phyloP scores from a whole-genome alignment of 2,888 invertebrate genomes.

The Eledone cirrhosa region DNA sequence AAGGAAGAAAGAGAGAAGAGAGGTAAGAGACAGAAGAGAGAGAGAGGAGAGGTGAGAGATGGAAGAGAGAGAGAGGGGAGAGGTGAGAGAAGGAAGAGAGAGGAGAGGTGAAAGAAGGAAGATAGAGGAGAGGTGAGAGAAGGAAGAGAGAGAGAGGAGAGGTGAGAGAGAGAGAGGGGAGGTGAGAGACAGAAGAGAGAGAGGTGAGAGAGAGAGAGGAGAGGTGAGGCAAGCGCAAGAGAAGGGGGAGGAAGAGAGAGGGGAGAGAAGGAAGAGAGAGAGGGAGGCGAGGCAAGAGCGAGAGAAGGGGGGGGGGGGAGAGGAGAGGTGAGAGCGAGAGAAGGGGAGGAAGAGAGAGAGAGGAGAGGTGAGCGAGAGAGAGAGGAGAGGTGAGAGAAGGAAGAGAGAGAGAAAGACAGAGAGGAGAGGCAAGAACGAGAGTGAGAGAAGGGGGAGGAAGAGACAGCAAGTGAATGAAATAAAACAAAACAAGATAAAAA shows the following conservation, averaged over 20 bases:
- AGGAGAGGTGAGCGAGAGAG: too few species aligned
- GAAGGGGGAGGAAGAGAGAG: neutral
- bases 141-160: neutral
- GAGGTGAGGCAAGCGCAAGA: neutral
- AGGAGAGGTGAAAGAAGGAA: neutral
- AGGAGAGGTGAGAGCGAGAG: too few species aligned
- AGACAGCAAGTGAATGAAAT: too few species aligned
- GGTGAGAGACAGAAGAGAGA: neutral
- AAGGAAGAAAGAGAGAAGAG: too few species aligned
- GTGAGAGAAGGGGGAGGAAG: neutral
- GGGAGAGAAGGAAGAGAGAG: neutral
- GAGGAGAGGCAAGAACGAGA: neutral
- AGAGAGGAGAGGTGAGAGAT: neutral
- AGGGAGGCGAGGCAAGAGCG: neutral
- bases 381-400: neutral
- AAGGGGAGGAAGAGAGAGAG: too few species aligned
- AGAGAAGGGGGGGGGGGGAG: slow-evolving; percentile 1
- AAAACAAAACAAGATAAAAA: too few species aligned
- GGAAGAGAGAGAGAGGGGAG: neutral
- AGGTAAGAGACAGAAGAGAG: neutral
- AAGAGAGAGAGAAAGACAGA: neutral
- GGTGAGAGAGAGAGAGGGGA: too few species aligned
- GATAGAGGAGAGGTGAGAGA: neutral
- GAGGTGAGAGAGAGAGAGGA: neutral
- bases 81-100: neutral